Evolutionary conservation across 2,888 invertebrate genomes (phyloP), one percentile per base, ranked within the genome.

Genomic region (Drosophila emarginata): DNA sequence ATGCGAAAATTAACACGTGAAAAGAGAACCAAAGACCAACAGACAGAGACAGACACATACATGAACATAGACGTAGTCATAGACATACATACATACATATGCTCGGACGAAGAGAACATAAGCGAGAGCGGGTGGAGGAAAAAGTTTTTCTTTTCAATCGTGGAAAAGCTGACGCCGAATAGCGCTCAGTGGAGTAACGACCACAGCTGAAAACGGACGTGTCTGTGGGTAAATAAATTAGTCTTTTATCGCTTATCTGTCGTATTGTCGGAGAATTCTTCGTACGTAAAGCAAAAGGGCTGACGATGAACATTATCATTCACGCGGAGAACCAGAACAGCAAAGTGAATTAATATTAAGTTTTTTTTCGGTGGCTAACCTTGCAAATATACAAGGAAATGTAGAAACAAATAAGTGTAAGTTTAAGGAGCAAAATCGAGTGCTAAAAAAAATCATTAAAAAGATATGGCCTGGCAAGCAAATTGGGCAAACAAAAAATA

Each of bases 191-290:
- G 89, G 89, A 90, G 89, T 88, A 87, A 88, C 88, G 87, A 89
- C 89, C 90, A 90, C 89, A 89, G 89, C 81, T 80, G 89, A 79
- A 89, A 79, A 79, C 90, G 90, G 87, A 88, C 89, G 89, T 89
- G 81, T 82, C 70, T 52, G 51, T 40, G 71, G 67, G 78, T 69
- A 72, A 67, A 71, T 36, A 15, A 51, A 51, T 61, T 26, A 28
- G 28, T 45, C 56, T 56, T 62, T 15, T 53, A n/a, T 62, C 40
- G 50, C 40, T 45, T 45, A 32, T 15, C n/a, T 45, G 54, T 62
- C 36, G 51, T 21, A 45, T 52, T 64, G 64, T 61, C 52, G 60
- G 61, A 12, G 32, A 36, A 54, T 54, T 54, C 18, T 51, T 51
- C 59, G 57, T 28, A 54, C 59, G 59, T 45, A 54, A 54, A 67